Evolutionary conservation across 2,888 invertebrate species (phyloP).

Genomic region (Sarcophaga rosellei): DNA sequence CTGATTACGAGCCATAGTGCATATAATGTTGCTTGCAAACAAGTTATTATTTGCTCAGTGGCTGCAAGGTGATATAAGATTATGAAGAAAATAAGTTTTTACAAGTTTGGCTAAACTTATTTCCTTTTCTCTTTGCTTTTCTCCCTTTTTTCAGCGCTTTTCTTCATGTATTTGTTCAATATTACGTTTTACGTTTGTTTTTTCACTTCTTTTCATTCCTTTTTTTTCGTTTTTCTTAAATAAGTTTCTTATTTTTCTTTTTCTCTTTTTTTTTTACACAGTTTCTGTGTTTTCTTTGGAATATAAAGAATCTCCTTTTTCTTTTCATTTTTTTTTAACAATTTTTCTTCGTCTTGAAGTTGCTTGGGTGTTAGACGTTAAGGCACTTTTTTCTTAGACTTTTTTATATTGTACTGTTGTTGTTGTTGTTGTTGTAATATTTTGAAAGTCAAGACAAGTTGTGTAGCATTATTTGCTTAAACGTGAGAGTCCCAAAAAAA

Average conservation of each 20-base stretch:
- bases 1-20: neutral
- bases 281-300: neutral
- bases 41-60: constrained; percentile 36
- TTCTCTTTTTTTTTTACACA: neutral
- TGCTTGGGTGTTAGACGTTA: neutral
- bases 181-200: neutral
- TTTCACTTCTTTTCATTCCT: neutral
- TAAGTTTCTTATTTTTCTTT: constrained; percentile 25
- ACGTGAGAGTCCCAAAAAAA: neutral
- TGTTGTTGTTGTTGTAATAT: neutral
- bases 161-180: constrained; percentile 6
- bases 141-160: constrained; percentile 1
- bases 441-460: constrained; percentile 22
- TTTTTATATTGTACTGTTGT: neutral
- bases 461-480: constrained; percentile 21
- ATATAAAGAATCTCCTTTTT: neutral
- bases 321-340: neutral
- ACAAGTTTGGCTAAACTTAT: constrained; percentile 58
- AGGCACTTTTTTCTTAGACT: neutral
- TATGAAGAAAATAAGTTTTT: constrained; percentile 55
- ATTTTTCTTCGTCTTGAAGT: neutral
- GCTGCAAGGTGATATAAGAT: constrained; percentile 68
- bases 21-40: neutral
- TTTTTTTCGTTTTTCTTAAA: neutral
- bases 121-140: constrained; percentile 2